Conservation (phyloP, 2,797 vertebrate species). For the Numenius phaeopus region DNA sequence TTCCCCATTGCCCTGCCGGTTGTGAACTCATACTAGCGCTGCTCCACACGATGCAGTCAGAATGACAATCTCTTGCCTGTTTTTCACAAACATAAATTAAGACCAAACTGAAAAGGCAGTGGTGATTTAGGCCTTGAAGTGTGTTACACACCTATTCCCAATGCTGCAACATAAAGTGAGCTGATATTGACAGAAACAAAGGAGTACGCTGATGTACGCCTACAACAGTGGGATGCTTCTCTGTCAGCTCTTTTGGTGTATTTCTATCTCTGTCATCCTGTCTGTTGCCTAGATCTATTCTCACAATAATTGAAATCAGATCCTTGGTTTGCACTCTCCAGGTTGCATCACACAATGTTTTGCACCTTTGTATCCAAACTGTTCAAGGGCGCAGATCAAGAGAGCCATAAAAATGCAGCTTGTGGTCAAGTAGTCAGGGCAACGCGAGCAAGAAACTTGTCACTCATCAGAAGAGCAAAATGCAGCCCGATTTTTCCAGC, state of each 20-base stretch:
- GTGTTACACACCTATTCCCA: not conserved
- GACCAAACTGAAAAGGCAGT: not conserved
- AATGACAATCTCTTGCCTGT: not conserved
- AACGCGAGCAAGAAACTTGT: not conserved
- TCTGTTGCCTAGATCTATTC: not conserved
- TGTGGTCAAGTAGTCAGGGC: not conserved
- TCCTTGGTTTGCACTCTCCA: not conserved
- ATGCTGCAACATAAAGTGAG: not conserved
- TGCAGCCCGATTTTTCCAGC: not conserved
- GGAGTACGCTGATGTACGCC: accelerated
- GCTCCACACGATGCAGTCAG: not conserved
- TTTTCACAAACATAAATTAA: not conserved
- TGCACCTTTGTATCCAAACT: not conserved
- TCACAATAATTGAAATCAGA: not conserved
- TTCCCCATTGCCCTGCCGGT: not conserved
- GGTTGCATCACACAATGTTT: not conserved
- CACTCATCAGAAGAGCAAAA: not conserved
- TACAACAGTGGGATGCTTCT: not conserved
- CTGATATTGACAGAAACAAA: not conserved
- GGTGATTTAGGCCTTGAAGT: not conserved
- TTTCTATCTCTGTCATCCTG: not conserved
- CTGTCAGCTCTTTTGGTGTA: not conserved
- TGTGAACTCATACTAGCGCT: not conserved
- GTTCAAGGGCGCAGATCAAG: not conserved
- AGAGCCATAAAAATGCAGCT: not conserved